A percentile compares a stretch with the other conserved stretches of the same genome.
Conservation (phyloP, 2,797 vertebrate genomes). For the Enteromius fasciolatus region DNA sequence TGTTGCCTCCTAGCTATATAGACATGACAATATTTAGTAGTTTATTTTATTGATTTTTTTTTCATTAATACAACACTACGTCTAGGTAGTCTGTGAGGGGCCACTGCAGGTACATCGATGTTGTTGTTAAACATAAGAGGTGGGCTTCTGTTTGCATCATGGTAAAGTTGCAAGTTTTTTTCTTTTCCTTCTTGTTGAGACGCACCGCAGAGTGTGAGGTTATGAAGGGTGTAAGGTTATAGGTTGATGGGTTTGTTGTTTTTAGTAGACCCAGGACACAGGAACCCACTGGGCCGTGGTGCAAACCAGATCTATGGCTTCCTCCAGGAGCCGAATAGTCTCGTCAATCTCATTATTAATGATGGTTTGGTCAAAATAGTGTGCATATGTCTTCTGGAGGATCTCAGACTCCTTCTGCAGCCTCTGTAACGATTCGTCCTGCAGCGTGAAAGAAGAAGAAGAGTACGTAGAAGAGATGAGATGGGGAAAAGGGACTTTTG, state of each 20-base stretch:
- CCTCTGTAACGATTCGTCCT: slow-evolving; percentile 98
- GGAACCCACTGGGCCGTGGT: slow-evolving; percentile 96
- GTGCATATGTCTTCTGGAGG: slow-evolving; percentile 96
- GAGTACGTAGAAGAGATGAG: slow-evolving; percentile 4
- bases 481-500: neutral
- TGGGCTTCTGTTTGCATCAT: slow-evolving; percentile 58
- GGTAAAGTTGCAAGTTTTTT: slow-evolving; percentile 30
- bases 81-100: slow-evolving; percentile 89
- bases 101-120: slow-evolving; percentile 78
- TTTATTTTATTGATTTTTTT: slow-evolving; percentile 73
- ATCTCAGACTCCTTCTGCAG: slow-evolving; percentile 98
- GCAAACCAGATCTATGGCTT: slow-evolving; percentile 95
- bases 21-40: slow-evolving; percentile 94
- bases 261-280: slow-evolving; percentile 97
- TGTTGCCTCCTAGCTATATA: slow-evolving; percentile 91
- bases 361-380: slow-evolving; percentile 99
- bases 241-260: slow-evolving; percentile 70
- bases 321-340: slow-evolving; percentile 97
- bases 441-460: slow-evolving; percentile 26
- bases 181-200: slow-evolving; percentile 60
- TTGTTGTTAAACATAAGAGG: slow-evolving; percentile 79
- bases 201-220: slow-evolving; percentile 56
- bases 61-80: slow-evolving; percentile 91
- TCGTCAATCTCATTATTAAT: slow-evolving; percentile 99
- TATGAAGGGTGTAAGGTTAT: slow-evolving; percentile 28